Conservation (phyloP, 2,797 vertebrate species). For the Spizella passerina region DNA sequence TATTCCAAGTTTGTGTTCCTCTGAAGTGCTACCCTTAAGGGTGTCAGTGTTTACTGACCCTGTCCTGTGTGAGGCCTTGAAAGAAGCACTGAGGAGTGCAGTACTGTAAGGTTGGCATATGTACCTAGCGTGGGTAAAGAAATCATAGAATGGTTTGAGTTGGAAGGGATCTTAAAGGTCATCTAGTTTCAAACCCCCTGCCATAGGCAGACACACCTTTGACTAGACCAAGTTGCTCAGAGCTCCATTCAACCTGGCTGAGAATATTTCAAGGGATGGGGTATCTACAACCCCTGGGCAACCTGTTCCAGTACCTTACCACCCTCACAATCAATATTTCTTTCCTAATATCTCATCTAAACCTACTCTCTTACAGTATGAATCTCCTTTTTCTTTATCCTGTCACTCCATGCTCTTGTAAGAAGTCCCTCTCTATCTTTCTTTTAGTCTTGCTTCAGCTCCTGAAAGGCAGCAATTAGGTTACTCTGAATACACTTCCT, state of each 20-base stretch:
- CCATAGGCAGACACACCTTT: rapidly evolving
- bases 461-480: neutral
- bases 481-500: neutral
- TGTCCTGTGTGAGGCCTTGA: neutral
- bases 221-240: neutral
- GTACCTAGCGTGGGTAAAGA: neutral
- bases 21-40: neutral
- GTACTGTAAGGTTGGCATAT: neutral
- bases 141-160: neutral
- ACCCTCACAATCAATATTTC: neutral
- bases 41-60: neutral
- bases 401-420: neutral
- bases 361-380: neutral
- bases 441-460: neutral
- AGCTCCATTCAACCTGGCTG: neutral
- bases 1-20: neutral
- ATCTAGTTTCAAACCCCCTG: rapidly evolving
- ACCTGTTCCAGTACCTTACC: neutral
- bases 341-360: neutral
- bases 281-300: neutral
- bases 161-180: neutral
- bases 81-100: neutral
- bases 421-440: neutral
- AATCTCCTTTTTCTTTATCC: neutral
- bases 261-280: neutral